Evolutionary conservation across 2,113 vertebrate genomes (phyloP), one percentile per base, ranked within the genome.

Genomic region (Mixornis gularis): DNA sequence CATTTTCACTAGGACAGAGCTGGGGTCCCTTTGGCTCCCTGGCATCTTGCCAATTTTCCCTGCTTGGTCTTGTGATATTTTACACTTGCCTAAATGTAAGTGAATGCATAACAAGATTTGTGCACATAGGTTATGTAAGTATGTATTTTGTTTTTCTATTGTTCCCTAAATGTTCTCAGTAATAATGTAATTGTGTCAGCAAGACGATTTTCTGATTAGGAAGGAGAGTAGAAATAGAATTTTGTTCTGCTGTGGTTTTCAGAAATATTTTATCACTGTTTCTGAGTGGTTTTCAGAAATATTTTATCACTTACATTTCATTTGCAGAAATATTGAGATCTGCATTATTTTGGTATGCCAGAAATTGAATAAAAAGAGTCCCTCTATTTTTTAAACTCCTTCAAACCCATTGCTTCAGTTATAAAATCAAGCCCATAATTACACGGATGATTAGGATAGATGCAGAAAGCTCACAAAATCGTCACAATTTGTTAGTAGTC

Each of bases 401-500:
- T 88, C 43, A 56, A 64, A 89, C 24, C 6, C 19, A 69, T 62
- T 87, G 32, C 12, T 89, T 91, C 76, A 83, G 27, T 79, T 59
- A 90, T 30, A 88, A 82, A 80, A 78, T 17, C n/a, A 89, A 94
- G 58, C 38, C 38, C 43, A 49, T 69, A 90, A 82, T 89, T 92
- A 87, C 7, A 30, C 55, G 77, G n/a, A 49, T 17, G 5, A 84
- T 62, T 73, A 85, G 56, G 44, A 79, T 34, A 85, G 66, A 85
- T 84, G 51, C 55, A 84, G 85, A 82, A 79, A 87, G 46, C 27
- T 51, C 18, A 69, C 17, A 64, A 89, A 72, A 84, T 44, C 29
- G 87, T 70, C 58, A 85, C 34, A 71, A n/a, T 53, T 55, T 94
- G 91, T 97, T 96, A 97, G 93, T 92, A 95, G 77, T 78, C 76